Percentiles rank a stretch among this genome's conserved stretches.
These are phyloP conservation scores for Lacanobia wlatinum DNA, from an alignment of 2,888 invertebrate genomes.

Conservation along the genomic window DNA sequence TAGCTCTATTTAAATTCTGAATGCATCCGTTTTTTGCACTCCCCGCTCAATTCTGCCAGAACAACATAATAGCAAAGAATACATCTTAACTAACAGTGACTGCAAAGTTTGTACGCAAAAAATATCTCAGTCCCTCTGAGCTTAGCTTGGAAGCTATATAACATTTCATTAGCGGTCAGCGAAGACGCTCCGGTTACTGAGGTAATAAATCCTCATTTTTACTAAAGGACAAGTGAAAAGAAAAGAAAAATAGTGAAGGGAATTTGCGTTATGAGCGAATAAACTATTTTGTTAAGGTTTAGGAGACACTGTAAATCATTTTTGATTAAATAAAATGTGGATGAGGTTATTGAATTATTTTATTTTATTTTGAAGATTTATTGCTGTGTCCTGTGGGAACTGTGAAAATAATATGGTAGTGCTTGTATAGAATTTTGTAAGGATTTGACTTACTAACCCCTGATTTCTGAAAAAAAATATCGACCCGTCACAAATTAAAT, in stretches of 20 bases:
- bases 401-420: not conserved
- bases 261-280: conserved; percentile 76
- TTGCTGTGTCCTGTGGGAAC: not conserved
- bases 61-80: conserved; percentile 41
- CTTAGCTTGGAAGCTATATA: conserved; percentile 76
- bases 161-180: conserved; percentile 87
- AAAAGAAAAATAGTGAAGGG: conserved; percentile 84
- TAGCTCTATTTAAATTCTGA: not conserved
- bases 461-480: too few species aligned
- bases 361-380: conserved; percentile 36
- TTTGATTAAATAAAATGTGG: conserved; percentile 38
- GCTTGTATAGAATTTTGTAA: not conserved
- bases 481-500: too few species aligned
- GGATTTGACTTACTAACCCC: not conserved
- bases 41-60: conserved; percentile 22
- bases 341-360: conserved; percentile 30
- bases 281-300: conserved; percentile 62
- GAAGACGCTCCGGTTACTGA: conserved; percentile 79
- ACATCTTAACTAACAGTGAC: conserved; percentile 49
- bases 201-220: conserved; percentile 89
- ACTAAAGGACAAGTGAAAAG: conserved; percentile 86
- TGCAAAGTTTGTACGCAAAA: conserved; percentile 72
- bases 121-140: conserved; percentile 71
- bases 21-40: conserved; percentile 10
- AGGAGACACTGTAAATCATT: conserved; percentile 41